Base-by-base conservation (phyloP, 2,797 vertebrate genomes). In the Spheniscus humboldti region DNA sequence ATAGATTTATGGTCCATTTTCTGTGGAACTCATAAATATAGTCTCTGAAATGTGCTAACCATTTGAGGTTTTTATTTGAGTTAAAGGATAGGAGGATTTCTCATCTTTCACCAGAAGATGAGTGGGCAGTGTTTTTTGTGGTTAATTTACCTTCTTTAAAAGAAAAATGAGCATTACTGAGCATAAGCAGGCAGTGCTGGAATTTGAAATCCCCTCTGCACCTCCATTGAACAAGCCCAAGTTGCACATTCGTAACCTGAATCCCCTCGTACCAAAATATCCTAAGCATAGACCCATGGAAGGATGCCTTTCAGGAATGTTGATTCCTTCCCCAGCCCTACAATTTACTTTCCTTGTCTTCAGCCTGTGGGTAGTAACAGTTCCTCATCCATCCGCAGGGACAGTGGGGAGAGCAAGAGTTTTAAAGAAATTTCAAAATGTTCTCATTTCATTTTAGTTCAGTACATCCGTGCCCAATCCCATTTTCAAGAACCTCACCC, bases 1-100 rank as follows among this genome's bases (percentile, higher is more conserved):
- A 80, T 63, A 75, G 92, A 97, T 97, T 96, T 96, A 96, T 93
- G 86, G 94, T 93, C 83, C 96, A 93, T 96, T 96, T 96, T 93
- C 72, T 95, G 78, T 83, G 78, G 84, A 92, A 90, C 78, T 92
- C 94, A 91, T 96, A 94, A 97, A 96, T 96, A 97, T 14, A 92
- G 78, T 45, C 72, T 90, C 84, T 76, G 94, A 95, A 93, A 95
- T 4, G 73, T 69, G 71, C 74, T 77, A 88, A 64, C 30, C 0
- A 0, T 92, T 92, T 81, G 64, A 92, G 84, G 94, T 8, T 96
- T 96, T 96, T 96, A 96, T 96, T 72, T 90, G 69, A 91, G 69
- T 75, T 92, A 88, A 87, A 96, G 45, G 66, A 87, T 64, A 90
- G 78, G 86, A 96, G 50, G 81, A 94, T 96, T 96, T 96, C 68